Percentiles rank a stretch among this genome's conserved stretches.
Conservation (phyloP, 1,140 invertebrate species). For the Camponotus vicinus region DNA sequence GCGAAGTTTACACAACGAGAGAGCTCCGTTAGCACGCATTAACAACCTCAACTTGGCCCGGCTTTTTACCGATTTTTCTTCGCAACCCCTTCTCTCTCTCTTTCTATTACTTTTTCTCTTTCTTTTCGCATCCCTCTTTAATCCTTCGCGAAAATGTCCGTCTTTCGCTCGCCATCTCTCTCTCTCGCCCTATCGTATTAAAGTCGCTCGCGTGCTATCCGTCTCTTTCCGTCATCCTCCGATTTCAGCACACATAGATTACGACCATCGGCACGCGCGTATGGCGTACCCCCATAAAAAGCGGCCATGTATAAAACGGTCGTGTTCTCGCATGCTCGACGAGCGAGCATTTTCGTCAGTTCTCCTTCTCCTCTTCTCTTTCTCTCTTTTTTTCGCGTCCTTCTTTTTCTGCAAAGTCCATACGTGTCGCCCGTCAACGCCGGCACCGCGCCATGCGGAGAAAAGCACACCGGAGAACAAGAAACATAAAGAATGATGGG, state of each 20-base stretch:
- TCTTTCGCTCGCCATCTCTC: conserved; percentile 15
- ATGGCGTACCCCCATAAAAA: conserved; percentile 60
- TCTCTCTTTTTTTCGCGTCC: neutral
- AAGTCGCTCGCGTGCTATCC: neutral
- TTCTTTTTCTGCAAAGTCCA: conserved; percentile 56
- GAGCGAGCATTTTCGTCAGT: conserved; percentile 57
- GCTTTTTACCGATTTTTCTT: conserved; percentile 30
- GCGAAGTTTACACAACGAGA: conserved; percentile 2
- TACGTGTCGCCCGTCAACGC: conserved; percentile 55
- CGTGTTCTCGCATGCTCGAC: conserved; percentile 57
- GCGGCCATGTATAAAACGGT: conserved; percentile 63
- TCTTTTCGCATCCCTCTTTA: neutral
- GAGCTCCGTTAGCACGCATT: conserved; percentile 41
- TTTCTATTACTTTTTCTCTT: neutral
- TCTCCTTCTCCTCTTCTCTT: neutral
- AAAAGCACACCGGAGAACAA: conserved; percentile 48
- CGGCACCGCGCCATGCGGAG: conserved; percentile 11
- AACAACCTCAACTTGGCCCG: conserved; percentile 41
- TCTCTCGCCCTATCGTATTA: conserved; percentile 4
- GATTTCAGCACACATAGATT: conserved; percentile 67
- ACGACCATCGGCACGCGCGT: conserved; percentile 61
- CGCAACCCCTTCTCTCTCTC: neutral
- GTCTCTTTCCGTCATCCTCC: conserved; percentile 44
- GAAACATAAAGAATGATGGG: conserved; percentile 55
- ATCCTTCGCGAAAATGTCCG: neutral